Conservation (phyloP, 2,888 invertebrate genomes). For the Cistogaster globosa region DNA sequence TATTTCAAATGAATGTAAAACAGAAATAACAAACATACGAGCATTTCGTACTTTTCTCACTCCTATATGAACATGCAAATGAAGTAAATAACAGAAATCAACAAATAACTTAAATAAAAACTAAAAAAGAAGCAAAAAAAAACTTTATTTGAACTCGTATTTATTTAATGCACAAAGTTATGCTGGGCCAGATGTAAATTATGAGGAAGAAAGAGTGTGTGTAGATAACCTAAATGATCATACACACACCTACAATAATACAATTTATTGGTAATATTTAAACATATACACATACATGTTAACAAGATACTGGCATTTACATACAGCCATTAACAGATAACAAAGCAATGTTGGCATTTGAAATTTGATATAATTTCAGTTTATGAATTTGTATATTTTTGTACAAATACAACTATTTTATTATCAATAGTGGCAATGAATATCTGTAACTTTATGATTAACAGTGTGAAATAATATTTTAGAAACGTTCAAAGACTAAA, state of each 20-base stretch:
- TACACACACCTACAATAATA: background rate
- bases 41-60: no score
- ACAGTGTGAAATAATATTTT: no score
- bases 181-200: slow-evolving; percentile 66
- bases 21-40: slow-evolving; percentile 17
- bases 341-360: slow-evolving; percentile 44
- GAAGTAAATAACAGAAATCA: slow-evolving; percentile 47
- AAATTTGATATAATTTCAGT: slow-evolving; percentile 51
- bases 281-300: background rate
- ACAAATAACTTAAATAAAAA: slow-evolving; percentile 35
- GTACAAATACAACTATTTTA: slow-evolving; percentile 26
- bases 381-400: background rate
- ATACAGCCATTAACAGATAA: slow-evolving; percentile 36
- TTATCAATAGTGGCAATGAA: slow-evolving; percentile 17
- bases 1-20: slow-evolving; percentile 15
- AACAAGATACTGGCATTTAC: background rate
- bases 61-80: background rate
- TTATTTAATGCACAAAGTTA: slow-evolving; percentile 48
- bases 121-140: slow-evolving; percentile 8
- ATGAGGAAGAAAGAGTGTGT: slow-evolving; percentile 1
- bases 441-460: background rate
- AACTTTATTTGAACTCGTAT: slow-evolving; percentile 29
- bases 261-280: background rate
- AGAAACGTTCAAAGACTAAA: no score
- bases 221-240: slow-evolving; percentile 28